Base-by-base conservation (phyloP, 1,140 invertebrate species). In the Phymastichus coffea region DNA sequence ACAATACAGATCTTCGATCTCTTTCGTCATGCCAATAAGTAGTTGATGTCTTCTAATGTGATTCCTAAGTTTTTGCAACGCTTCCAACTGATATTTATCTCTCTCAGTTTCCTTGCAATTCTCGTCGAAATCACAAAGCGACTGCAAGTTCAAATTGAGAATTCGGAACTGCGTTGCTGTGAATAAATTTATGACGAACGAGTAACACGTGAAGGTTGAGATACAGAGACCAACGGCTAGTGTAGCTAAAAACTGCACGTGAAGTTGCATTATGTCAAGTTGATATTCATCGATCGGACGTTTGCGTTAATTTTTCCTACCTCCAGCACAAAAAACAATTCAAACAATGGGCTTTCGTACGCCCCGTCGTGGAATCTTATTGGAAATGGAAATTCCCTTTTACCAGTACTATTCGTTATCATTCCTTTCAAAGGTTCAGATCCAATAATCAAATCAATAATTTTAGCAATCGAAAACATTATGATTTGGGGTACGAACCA, bases 31-130 rank as follows among this genome's bases (percentile, higher is more conserved):
- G 2, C 63, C 10, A n/a, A 73, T 69, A 0, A 73, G 43, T 15
- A 66, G 8, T 38, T 69, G 56, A 58, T 73, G 71, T 53, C 69
- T 61, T 14, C 63, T 60, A 14, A 73, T 65, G 12, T 66, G 70
- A 20, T 59, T 20, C 57, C 47, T 66, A 15, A 73, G 44, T 30
- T 60, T 63, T 14, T 63, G 12, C 19, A 59, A 48, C 8, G 26
- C 53, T 9, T 58, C n/a, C 4, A 33, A 20, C 44, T 59, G 22
- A 43, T n/a, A n/a, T n/a, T n/a, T n/a, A n/a, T n/a, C n/a, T n/a
- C n/a, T n/a, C n/a, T n/a, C n/a, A n/a, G n/a, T n/a, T n/a, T n/a
- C n/a, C n/a, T n/a, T n/a, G n/a, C n/a, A n/a, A n/a, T n/a, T n/a
- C n/a, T n/a, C 28, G 22, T 41, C 17, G 9, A 25, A 12, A 0